Percentiles rank a stretch among this genome's conserved stretches.
Evolutionary conservation across 2,888 invertebrate species (phyloP).

Genomic region (Panorpa germanica): DNA sequence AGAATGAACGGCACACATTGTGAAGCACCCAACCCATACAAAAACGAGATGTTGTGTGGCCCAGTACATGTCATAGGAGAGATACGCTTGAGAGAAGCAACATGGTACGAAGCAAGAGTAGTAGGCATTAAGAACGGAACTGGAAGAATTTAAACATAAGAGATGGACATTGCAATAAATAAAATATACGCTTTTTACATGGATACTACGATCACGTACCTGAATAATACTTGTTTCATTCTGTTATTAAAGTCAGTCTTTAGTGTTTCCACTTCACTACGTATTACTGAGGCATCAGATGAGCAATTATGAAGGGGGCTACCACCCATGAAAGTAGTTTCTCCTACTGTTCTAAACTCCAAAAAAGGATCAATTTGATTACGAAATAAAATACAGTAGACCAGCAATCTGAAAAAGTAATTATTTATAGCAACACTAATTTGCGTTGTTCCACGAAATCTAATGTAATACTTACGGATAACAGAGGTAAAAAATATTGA

Average conservation of each 20-base stretch:
- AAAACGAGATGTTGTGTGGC: conserved; percentile 69
- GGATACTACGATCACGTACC: too few species aligned
- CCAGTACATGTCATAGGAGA: conserved; percentile 70
- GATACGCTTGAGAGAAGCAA: conserved; percentile 60
- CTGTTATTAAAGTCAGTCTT: conserved; percentile 77
- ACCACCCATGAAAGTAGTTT: conserved; percentile 25
- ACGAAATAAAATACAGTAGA: conserved; percentile 70
- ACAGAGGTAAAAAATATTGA: conserved; percentile 66
- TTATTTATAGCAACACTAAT: conserved; percentile 7
- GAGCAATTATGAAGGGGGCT: conserved; percentile 62
- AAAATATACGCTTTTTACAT: too few species aligned
- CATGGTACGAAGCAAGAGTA: conserved; percentile 80
- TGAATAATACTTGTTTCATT: conserved; percentile 73
- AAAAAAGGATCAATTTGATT: conserved; percentile 58
- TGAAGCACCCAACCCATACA: conserved; percentile 70
- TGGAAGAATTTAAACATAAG: too few species aligned
- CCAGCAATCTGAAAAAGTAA: conserved; percentile 36
- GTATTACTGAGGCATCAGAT: conserved; percentile 44
- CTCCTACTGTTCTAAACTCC: conserved; percentile 28
- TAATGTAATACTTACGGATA: conserved; percentile 65
- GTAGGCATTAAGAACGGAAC: conserved; percentile 69
- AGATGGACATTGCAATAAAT: too few species aligned
- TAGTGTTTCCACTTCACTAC: conserved; percentile 71
- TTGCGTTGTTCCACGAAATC: background rate
- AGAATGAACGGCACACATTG: conserved; percentile 53